Conservation (phyloP, 2,888 invertebrate species). For the Limnephilus marmoratus region DNA sequence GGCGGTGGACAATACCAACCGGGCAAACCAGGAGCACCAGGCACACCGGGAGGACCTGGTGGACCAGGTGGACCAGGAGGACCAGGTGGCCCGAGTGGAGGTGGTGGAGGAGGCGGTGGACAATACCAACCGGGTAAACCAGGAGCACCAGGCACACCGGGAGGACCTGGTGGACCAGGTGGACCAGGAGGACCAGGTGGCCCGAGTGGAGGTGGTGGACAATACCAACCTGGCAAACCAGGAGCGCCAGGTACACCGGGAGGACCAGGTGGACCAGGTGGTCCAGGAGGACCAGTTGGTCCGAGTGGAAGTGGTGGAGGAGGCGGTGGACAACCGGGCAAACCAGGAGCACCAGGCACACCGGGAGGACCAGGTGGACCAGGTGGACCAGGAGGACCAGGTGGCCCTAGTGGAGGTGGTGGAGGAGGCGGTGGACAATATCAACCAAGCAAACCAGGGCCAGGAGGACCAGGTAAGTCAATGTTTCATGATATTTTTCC, state of each 20-base stretch:
- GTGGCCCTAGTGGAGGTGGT: constrained; percentile 69
- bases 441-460: constrained; percentile 60
- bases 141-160: constrained; percentile 68
- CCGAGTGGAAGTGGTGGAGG: constrained; percentile 69
- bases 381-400: constrained; percentile 66
- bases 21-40: constrained; percentile 66
- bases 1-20: constrained; percentile 51
- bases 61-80: constrained; percentile 59
- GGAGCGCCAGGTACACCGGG: constrained; percentile 67
- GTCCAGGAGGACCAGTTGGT: constrained; percentile 66
- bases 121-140: constrained; percentile 68
- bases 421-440: constrained; percentile 59
- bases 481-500: neutral
- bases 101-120: constrained; percentile 61
- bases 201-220: constrained; percentile 64
- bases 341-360: constrained; percentile 66
- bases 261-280: constrained; percentile 61
- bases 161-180: constrained; percentile 61
- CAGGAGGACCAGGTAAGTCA: constrained; percentile 68
- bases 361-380: constrained; percentile 67
- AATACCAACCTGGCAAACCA: constrained; percentile 67
- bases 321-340: constrained; percentile 52
- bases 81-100: constrained; percentile 41
- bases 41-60: constrained; percentile 58
- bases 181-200: constrained; percentile 66